Percentiles rank a stretch among this genome's conserved stretches.
Conservation (phyloP, 2,888 invertebrate genomes). For the Apotomis capreana region DNA sequence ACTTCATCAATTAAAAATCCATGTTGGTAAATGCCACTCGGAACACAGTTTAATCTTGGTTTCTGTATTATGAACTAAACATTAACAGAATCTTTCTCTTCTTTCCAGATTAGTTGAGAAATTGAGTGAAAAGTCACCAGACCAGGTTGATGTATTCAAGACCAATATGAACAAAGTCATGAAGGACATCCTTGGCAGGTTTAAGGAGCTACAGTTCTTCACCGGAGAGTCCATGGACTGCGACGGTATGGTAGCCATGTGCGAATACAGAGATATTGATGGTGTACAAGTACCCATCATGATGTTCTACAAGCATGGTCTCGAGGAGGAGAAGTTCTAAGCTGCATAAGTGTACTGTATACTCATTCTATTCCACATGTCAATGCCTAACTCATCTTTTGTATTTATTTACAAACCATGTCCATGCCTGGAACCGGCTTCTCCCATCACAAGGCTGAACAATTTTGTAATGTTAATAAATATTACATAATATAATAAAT, state of each 20-base stretch:
- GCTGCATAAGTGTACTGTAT: slow-evolving; percentile 62
- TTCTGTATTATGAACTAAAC: neutral
- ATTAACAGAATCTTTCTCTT: slow-evolving; percentile 49
- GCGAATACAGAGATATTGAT: slow-evolving; percentile 96
- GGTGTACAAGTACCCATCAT: slow-evolving; percentile 92
- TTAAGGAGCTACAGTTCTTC: slow-evolving; percentile 96
- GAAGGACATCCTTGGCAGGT: slow-evolving; percentile 94
- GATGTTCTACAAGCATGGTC: slow-evolving; percentile 98
- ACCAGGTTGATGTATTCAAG: slow-evolving; percentile 94
- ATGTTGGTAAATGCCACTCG: too few relatives aligned
- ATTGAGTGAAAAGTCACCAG: slow-evolving; percentile 90
- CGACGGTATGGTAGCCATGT: slow-evolving; percentile 96
- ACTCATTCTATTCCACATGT: slow-evolving; percentile 70
- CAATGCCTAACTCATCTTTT: slow-evolving; percentile 69
- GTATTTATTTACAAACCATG: slow-evolving; percentile 80
- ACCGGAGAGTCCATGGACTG: slow-evolving; percentile 96
- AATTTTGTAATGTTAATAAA: slow-evolving; percentile 74
- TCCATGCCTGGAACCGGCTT: slow-evolving; percentile 70
- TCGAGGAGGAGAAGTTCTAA: slow-evolving; percentile 97
- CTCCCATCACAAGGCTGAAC: slow-evolving; percentile 80
- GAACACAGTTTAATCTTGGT: too few relatives aligned
- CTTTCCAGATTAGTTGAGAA: slow-evolving; percentile 88
- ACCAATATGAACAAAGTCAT: slow-evolving; percentile 96
- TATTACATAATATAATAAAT: slow-evolving; percentile 75
- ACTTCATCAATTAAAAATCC: too few relatives aligned